Evolutionary conservation across 2,888 invertebrate genomes (phyloP).

Genomic region (Ophioninae sp.): DNA sequence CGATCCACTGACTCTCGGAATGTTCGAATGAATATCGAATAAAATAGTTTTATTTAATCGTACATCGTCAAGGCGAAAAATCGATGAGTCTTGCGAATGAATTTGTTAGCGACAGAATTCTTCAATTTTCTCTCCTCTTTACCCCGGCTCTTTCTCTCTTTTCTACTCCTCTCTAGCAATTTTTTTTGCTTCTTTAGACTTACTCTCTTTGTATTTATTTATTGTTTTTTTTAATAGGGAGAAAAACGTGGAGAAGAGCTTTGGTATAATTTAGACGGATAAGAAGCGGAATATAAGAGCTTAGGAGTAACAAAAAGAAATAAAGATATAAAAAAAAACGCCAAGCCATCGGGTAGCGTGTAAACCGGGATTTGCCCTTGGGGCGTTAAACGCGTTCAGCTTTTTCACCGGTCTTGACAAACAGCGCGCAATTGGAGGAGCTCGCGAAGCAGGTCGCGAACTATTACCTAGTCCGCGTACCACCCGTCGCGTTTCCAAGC

Average conservation of each 20-base stretch:
- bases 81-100: too few species aligned
- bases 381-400: slow-evolving; percentile 39
- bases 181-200: too few species aligned
- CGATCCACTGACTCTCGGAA: too few species aligned
- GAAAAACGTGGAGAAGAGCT: background rate
- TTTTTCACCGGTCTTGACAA: slow-evolving; percentile 45
- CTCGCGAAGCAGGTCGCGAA: slow-evolving; percentile 22
- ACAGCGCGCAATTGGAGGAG: slow-evolving; percentile 39
- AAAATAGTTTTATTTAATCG: background rate
- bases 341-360: slow-evolving; percentile 5
- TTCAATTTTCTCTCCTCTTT: too few species aligned
- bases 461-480: background rate
- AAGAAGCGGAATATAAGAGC: background rate
- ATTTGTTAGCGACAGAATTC: too few species aligned
- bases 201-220: too few species aligned
- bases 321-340: slow-evolving; percentile 11
- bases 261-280: background rate
- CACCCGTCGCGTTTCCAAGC: slow-evolving; percentile 37
- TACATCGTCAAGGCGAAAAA: too few species aligned
- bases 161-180: too few species aligned
- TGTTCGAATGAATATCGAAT: background rate
- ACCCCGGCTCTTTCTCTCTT: too few species aligned
- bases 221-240: background rate
- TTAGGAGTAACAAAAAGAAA: background rate
- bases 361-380: slow-evolving; percentile 2